phyloP scores from a whole-genome alignment of 2,888 invertebrate genomes.

The Drosophila mettleri region DNA sequence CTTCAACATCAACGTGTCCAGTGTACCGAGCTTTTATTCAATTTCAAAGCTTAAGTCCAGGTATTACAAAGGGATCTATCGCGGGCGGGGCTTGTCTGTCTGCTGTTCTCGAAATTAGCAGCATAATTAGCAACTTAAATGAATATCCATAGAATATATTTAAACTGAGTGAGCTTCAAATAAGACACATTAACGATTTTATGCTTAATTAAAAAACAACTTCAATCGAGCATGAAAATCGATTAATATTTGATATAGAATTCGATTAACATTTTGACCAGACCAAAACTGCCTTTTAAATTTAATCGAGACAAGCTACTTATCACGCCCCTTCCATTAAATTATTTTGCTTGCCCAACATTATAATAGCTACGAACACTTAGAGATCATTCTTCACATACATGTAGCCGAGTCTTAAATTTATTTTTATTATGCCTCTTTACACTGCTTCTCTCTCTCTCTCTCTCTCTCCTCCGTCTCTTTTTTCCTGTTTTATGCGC shows the following conservation, averaged over 20 bases:
- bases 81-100: neutral
- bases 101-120: constrained; percentile 41
- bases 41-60: constrained; percentile 27
- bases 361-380: too few species aligned
- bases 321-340: too few species aligned
- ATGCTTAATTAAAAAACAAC: too few species aligned
- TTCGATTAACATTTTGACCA: too few species aligned
- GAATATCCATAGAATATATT: constrained; percentile 9
- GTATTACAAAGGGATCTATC: constrained; percentile 17
- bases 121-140: constrained; percentile 44
- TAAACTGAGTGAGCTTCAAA: constrained; percentile 11
- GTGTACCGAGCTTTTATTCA: constrained; percentile 27
- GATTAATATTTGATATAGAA: too few species aligned
- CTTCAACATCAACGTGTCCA: constrained; percentile 20
- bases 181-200: too few species aligned
- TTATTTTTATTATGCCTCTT: neutral
- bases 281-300: too few species aligned
- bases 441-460: neutral
- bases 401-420: neutral
- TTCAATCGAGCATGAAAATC: too few species aligned
- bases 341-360: too few species aligned
- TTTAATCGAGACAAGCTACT: too few species aligned
- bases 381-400: too few species aligned
- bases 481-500: neutral
- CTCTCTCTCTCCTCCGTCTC: neutral